Evolutionary conservation across 2,113 vertebrate species (phyloP).

Genomic region (Gymnocephalus cernua): DNA sequence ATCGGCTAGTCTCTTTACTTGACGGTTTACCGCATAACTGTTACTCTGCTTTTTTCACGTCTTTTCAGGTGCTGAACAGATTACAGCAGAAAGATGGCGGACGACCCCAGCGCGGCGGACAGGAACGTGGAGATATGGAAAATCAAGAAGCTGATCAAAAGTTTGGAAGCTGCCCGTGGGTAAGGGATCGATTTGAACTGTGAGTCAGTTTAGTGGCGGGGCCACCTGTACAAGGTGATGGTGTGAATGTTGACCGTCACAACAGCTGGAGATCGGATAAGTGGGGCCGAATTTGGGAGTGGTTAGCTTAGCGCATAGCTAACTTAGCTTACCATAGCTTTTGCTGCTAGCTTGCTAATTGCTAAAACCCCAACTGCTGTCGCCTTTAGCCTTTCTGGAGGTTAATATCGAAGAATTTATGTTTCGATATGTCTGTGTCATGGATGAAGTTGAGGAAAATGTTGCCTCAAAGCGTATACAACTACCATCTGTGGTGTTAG

Average conservation of each 20-base stretch:
- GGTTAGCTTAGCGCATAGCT: slow-evolving; percentile 80
- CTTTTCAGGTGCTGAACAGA: slow-evolving; percentile 84
- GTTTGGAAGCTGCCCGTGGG: slow-evolving; percentile 96
- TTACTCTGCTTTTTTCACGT: slow-evolving; percentile 30
- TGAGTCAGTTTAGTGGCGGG: not conserved
- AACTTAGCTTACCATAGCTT: slow-evolving; percentile 54
- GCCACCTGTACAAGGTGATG: fast-evolving
- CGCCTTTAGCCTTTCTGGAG: not conserved
- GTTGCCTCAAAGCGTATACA: not conserved
- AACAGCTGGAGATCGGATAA: slow-evolving; percentile 72
- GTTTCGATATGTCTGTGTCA: not conserved
- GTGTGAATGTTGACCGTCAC: slow-evolving; percentile 40
- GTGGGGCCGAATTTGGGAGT: slow-evolving; percentile 80
- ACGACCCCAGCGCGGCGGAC: slow-evolving; percentile 97
- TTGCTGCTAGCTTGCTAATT: slow-evolving; percentile 52
- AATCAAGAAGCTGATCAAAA: slow-evolving; percentile 99
- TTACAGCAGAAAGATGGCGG: slow-evolving; percentile 94
- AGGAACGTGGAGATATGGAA: slow-evolving; percentile 99
- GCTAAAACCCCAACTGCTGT: slow-evolving; percentile 37
- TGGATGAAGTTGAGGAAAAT: not conserved
- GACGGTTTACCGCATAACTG: slow-evolving; percentile 6
- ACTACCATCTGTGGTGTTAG: slow-evolving; percentile 8
- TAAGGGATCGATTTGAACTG: slow-evolving; percentile 71
- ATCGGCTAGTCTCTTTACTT: not conserved
- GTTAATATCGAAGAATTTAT: not conserved